phyloP scores from a whole-genome alignment of 2,888 invertebrate species.

The Cephalotes varians region DNA sequence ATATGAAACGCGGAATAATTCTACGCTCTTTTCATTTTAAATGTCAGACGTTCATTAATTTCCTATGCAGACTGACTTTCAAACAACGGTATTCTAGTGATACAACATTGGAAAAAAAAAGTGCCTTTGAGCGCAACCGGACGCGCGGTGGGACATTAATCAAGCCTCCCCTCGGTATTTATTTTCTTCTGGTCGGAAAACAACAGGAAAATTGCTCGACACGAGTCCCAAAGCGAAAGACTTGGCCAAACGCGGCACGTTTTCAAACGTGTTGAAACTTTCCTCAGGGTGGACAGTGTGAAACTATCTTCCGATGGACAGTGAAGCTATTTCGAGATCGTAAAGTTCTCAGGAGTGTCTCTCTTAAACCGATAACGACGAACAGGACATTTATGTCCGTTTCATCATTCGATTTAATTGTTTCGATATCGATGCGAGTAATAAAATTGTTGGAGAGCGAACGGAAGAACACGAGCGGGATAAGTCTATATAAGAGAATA shows the following conservation, averaged over 20 bases:
- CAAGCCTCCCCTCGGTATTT: constrained; percentile 29
- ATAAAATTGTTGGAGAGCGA: not conserved
- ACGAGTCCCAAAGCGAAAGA: constrained; percentile 17
- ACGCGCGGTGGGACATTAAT: constrained; percentile 33
- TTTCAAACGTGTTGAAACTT: constrained; percentile 27
- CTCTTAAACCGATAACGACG: not conserved
- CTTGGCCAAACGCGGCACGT: not conserved
- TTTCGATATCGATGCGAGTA: not conserved
- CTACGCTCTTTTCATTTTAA: constrained; percentile 21
- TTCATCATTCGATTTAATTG: not conserved
- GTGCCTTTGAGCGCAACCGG: constrained; percentile 13
- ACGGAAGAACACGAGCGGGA: not conserved
- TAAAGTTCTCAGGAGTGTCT: constrained; percentile 23
- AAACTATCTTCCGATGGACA: not conserved
- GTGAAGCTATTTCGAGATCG: constrained; percentile 14
- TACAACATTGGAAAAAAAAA: not conserved
- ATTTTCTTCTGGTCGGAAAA: not conserved
- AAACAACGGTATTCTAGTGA: constrained; percentile 3
- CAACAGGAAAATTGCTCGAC: constrained; percentile 14
- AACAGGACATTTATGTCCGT: constrained; percentile 1
- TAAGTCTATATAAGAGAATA: not conserved
- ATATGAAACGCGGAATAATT: constrained; percentile 2
- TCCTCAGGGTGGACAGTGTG: too few species aligned
- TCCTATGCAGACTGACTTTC: not conserved
- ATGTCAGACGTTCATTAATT: constrained; percentile 27